A percentile compares a stretch with the other conserved stretches of the same genome.
Evolutionary conservation across 1,140 invertebrate species (phyloP).

Genomic region (Brachionus rotundiformis): DNA sequence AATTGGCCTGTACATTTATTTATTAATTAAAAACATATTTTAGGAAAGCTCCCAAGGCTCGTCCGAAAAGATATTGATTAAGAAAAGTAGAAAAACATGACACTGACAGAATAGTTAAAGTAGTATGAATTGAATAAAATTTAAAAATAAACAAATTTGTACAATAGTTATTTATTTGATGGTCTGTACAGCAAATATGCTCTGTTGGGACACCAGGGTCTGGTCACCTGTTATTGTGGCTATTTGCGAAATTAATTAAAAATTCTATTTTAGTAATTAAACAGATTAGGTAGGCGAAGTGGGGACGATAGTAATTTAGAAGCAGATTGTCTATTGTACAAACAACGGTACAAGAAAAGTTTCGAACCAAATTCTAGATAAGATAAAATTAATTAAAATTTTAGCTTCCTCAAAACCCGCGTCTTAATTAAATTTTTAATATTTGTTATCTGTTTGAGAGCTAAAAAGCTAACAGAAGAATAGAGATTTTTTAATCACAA

Average conservation of each 20-base stretch:
- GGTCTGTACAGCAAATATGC: too few relatives aligned
- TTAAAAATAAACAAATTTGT: too few relatives aligned
- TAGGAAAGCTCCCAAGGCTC: too few relatives aligned
- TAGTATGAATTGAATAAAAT: too few relatives aligned
- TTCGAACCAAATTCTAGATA: conserved; percentile 20
- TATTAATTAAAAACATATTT: too few relatives aligned
- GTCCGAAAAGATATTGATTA: too few relatives aligned
- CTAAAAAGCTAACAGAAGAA: conserved; percentile 27
- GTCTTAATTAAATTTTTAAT: conserved; percentile 51
- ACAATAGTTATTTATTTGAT: too few relatives aligned
- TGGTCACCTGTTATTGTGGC: background rate
- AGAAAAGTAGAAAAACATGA: too few relatives aligned
- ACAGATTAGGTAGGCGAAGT: background rate
- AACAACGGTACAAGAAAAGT: conserved; percentile 1
- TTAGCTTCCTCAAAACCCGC: conserved; percentile 37
- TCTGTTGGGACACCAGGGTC: background rate
- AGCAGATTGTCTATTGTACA: background rate
- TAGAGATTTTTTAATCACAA: background rate
- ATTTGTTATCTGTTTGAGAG: conserved; percentile 40
- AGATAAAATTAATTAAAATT: conserved; percentile 46
- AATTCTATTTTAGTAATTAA: background rate
- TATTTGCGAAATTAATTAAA: background rate
- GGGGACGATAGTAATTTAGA: background rate
- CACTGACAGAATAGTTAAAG: too few relatives aligned
- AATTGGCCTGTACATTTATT: too few relatives aligned